Evolutionary conservation across 2,888 invertebrate species (phyloP).

Genomic region (Tetragonisca angustula): DNA sequence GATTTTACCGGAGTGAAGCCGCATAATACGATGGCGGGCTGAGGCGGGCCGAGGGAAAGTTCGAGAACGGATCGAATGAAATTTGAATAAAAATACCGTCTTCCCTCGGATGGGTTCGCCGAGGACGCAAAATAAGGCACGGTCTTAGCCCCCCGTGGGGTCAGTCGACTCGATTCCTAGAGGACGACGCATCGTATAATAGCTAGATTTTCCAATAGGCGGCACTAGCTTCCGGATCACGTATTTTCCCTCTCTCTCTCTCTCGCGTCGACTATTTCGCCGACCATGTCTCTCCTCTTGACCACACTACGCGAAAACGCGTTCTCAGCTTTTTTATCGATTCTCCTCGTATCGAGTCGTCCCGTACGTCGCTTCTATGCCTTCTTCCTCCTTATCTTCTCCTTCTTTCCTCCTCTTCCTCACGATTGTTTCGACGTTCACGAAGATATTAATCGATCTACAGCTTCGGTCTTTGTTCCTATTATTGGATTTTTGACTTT

Average conservation of each 20-base stretch:
- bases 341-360: not conserved
- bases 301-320: not conserved
- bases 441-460: not conserved
- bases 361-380: not conserved
- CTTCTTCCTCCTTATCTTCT: too few species aligned
- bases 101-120: slow-evolving; percentile 60
- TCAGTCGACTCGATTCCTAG: slow-evolving; percentile 35
- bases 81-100: slow-evolving; percentile 79
- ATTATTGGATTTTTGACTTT: too few species aligned
- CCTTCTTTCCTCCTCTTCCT: accelerated
- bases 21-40: slow-evolving; percentile 67
- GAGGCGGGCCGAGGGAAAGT: slow-evolving; percentile 60
- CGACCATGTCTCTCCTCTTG: slow-evolving; percentile 13
- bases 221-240: slow-evolving; percentile 74
- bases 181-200: slow-evolving; percentile 62
- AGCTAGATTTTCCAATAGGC: slow-evolving; percentile 73
- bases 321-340: not conserved
- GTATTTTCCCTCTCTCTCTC: slow-evolving; percentile 67
- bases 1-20: slow-evolving; percentile 60
- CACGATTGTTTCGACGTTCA: not conserved
- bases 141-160: slow-evolving; percentile 50
- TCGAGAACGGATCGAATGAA: slow-evolving; percentile 70
- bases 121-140: slow-evolving; percentile 73
- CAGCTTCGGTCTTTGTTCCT: not conserved
- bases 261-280: slow-evolving; percentile 70